phyloP scores from a whole-genome alignment of 2,113 vertebrate species.

The Octodon degus region DNA sequence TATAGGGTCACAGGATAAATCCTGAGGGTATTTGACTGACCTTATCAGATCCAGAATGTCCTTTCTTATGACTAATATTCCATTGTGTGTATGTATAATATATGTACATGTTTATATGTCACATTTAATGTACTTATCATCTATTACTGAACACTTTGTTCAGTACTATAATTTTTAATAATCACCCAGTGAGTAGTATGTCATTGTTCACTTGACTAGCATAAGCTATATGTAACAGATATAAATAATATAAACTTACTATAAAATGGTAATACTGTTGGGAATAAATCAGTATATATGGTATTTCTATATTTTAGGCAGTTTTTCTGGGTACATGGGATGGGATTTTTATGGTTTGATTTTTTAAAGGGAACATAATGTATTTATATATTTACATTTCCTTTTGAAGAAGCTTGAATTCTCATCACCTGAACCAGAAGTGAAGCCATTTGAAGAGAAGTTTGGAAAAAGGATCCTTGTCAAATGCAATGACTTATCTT shows the following conservation, averaged over 20 bases:
- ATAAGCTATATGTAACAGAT: not conserved
- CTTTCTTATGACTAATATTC: slow-evolving; percentile 29
- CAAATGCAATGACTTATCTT: slow-evolving; percentile 97
- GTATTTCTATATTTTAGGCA: slow-evolving; percentile 9
- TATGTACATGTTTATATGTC: not conserved
- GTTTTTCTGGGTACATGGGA: not conserved
- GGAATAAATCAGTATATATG: not conserved
- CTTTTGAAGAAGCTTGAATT: slow-evolving; percentile 95
- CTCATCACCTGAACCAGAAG: slow-evolving; percentile 94
- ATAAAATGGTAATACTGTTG: not conserved
- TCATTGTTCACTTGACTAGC: not conserved
- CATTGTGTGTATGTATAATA: not conserved
- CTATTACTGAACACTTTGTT: not conserved
- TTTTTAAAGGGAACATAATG: not conserved
- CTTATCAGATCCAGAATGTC: not conserved
- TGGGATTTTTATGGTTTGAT: not conserved
- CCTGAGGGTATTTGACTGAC: too few relatives aligned
- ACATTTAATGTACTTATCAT: not conserved
- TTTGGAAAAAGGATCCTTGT: slow-evolving; percentile 97
- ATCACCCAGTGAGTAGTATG: not conserved
- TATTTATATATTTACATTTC: slow-evolving; percentile 57
- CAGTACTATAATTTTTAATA: slow-evolving; percentile 2
- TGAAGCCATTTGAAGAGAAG: slow-evolving; percentile 97
- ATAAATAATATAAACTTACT: not conserved
- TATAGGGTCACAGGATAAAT: too few relatives aligned